These are phyloP conservation scores for Microcebus murinus DNA, from an alignment of 2,113 vertebrate genomes.

Conservation along the genomic window DNA sequence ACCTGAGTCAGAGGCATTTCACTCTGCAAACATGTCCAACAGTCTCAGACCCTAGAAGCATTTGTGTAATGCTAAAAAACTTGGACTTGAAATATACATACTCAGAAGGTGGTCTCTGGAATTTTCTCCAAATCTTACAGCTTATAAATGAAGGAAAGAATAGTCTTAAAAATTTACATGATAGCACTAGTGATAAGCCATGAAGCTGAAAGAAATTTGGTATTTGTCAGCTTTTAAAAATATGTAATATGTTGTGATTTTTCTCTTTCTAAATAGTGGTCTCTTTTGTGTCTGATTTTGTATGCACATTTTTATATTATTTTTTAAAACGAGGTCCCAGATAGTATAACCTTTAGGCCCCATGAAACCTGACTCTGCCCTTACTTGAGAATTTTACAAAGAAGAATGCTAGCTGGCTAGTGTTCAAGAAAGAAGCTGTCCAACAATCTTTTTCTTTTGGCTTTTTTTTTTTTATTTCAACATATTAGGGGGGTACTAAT, in stretches of 20 bases:
- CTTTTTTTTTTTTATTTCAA: background rate
- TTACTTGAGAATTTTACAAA: background rate
- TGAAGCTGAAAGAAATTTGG: background rate
- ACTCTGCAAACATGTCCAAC: background rate
- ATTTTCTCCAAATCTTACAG: background rate
- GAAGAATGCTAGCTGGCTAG: background rate
- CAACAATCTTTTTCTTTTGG: background rate
- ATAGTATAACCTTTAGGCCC: background rate
- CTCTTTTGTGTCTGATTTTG: background rate
- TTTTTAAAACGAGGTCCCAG: background rate
- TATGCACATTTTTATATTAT: background rate
- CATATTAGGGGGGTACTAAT: too few relatives aligned
- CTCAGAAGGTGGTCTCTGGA: background rate
- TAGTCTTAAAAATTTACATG: background rate
- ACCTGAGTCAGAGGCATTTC: background rate
- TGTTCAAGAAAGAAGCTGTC: background rate
- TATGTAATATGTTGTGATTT: background rate
- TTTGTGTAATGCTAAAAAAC: background rate
- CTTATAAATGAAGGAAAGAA: background rate
- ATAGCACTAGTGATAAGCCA: background rate
- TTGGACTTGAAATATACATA: background rate
- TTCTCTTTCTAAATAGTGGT: background rate
- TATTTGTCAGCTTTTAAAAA: background rate
- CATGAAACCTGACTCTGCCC: background rate
- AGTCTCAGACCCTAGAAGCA: background rate